phyloP scores from a whole-genome alignment of 2,888 invertebrate species.

The Aleiodes testaceus region DNA sequence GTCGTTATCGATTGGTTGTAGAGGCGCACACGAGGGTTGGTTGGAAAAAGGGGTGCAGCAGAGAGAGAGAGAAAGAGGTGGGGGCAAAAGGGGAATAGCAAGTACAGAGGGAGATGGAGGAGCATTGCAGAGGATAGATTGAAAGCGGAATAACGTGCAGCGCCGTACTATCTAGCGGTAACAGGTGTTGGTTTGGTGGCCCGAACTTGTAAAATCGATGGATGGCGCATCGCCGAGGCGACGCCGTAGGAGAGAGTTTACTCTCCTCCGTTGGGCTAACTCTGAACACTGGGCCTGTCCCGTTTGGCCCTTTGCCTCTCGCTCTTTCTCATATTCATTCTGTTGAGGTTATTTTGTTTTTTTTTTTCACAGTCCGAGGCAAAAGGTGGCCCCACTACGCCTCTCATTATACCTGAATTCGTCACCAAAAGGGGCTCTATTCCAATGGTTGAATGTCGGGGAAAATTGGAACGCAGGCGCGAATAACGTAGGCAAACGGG shows the following conservation, averaged over 20 bases:
- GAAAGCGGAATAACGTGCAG: slow-evolving; percentile 32
- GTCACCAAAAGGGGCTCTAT: not conserved
- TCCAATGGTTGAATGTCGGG: slow-evolving; percentile 17
- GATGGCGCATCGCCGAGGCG: slow-evolving; percentile 51
- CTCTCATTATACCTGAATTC: no score
- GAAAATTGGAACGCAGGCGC: slow-evolving; percentile 51
- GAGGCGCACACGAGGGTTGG: slow-evolving; percentile 35
- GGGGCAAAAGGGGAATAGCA: no score
- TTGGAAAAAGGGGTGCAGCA: not conserved
- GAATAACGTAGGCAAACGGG: slow-evolving; percentile 47
- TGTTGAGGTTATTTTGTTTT: no score
- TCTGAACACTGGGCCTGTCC: slow-evolving; percentile 24
- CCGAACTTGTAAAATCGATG: slow-evolving; percentile 58
- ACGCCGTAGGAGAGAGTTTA: slow-evolving; percentile 41
- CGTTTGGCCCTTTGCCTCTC: not conserved
- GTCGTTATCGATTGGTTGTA: slow-evolving; percentile 67
- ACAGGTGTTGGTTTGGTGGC: slow-evolving; percentile 69
- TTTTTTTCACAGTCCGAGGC: no score
- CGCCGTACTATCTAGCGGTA: slow-evolving; percentile 62
- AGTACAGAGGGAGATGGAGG: slow-evolving; percentile 27
- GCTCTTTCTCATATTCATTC: not conserved
- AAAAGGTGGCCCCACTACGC: no score
- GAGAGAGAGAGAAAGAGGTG: slow-evolving; percentile 37
- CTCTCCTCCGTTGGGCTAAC: slow-evolving; percentile 25
- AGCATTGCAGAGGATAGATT: no score